Percentiles rank a stretch among this genome's conserved stretches.
Conservation (phyloP, 2,888 invertebrate species). For the Ophioninae sp. region DNA sequence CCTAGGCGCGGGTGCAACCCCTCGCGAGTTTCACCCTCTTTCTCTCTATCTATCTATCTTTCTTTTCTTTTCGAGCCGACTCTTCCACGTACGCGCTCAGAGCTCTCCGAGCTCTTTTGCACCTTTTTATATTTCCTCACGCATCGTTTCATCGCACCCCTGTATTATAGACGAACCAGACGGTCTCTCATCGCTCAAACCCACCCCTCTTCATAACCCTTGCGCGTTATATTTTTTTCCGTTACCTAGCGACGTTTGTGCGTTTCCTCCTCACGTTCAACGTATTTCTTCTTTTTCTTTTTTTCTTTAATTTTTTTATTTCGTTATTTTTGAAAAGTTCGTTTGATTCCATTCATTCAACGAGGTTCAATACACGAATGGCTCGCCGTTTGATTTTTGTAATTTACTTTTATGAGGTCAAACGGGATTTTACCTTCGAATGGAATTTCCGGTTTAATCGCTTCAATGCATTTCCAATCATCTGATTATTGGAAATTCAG, state of each 20-base stretch:
- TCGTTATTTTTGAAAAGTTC: not conserved
- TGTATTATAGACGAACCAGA: slow-evolving; percentile 14
- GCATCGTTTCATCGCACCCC: slow-evolving; percentile 41
- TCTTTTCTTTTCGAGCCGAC: too few species aligned
- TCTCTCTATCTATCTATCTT: too few species aligned
- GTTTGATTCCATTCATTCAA: not conserved
- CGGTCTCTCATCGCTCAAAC: not conserved
- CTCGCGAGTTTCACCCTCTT: not conserved
- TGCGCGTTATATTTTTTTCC: slow-evolving; percentile 12
- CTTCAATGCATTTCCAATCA: too few species aligned
- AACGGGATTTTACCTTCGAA: too few species aligned
- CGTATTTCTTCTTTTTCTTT: slow-evolving; percentile 5
- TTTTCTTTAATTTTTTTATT: too few species aligned
- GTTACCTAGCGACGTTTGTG: not conserved
- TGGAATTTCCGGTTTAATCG: too few species aligned
- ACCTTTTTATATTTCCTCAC: slow-evolving; percentile 41
- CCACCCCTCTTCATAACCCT: not conserved
- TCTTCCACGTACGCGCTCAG: slow-evolving; percentile 7
- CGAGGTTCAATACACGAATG: too few species aligned
- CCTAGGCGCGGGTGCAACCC: slow-evolving; percentile 12
- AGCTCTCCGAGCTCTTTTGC: slow-evolving; percentile 10
- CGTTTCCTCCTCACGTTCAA: slow-evolving; percentile 3
- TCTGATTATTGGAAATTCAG: too few species aligned
- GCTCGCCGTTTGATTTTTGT: too few species aligned
- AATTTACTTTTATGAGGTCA: too few species aligned